Conservation (phyloP, 2,113 vertebrate genomes). For the Pipra filicauda region DNA sequence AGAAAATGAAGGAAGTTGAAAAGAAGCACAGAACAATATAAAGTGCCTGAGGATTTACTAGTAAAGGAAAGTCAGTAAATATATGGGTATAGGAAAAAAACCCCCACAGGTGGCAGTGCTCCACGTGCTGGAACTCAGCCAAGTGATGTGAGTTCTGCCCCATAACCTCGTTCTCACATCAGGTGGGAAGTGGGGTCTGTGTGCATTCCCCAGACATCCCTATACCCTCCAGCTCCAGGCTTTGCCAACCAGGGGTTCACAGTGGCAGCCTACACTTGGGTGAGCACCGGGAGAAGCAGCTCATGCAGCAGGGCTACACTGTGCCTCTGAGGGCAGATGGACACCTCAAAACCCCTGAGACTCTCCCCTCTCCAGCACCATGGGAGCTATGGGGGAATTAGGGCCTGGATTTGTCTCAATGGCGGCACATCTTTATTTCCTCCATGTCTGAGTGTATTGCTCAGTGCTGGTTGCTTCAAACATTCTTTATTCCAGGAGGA, state of each 20-base stretch:
- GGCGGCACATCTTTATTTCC: neutral
- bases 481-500: neutral
- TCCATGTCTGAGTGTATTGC: neutral
- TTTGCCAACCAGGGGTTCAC: neutral
- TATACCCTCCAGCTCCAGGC: neutral
- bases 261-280: neutral
- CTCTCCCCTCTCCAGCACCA: neutral
- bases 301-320: rapidly evolving
- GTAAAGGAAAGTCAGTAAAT: neutral
- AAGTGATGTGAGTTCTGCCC: neutral
- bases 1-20: neutral
- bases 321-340: neutral
- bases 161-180: neutral
- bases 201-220: rapidly evolving
- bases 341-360: neutral
- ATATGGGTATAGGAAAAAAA: neutral
- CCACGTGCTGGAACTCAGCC: neutral
- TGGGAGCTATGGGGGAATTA: rapidly evolving
- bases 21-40: neutral
- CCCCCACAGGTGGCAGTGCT: neutral
- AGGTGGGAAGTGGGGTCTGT: neutral
- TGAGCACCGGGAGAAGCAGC: neutral
- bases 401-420: neutral
- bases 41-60: neutral
- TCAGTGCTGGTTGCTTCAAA: neutral